Conservation (phyloP, 2,888 invertebrate genomes). For the Mesochorus sp. region DNA sequence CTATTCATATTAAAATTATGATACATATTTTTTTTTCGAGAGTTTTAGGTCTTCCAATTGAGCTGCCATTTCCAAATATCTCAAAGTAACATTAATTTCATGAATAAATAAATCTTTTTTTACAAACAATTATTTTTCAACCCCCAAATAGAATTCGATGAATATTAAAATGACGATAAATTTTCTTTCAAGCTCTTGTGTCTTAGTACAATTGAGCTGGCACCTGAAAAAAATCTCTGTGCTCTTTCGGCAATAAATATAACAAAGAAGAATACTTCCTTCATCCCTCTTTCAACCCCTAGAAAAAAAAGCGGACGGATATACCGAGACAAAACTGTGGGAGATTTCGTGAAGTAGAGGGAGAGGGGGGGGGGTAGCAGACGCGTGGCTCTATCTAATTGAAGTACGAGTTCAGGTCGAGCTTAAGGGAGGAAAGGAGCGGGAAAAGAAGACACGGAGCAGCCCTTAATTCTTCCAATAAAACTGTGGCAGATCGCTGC, state of each 20-base stretch:
- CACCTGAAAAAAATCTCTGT: slow-evolving; percentile 50
- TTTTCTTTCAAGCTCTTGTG: slow-evolving; percentile 29
- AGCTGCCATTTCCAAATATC: too few species aligned
- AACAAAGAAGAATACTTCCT: slow-evolving; percentile 3
- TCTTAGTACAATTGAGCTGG: slow-evolving; percentile 55
- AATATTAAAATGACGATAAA: too few species aligned
- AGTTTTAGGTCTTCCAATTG: neutral
- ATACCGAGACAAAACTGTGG: slow-evolving; percentile 31
- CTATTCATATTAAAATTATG: too few species aligned
- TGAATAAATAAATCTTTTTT: too few species aligned
- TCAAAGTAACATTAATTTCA: too few species aligned
- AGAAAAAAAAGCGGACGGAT: neutral
- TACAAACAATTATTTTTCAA: too few species aligned
- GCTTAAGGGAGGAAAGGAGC: slow-evolving; percentile 55
- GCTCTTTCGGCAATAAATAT: slow-evolving; percentile 22
- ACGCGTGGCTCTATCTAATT: slow-evolving; percentile 50
- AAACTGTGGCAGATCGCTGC: slow-evolving; percentile 69
- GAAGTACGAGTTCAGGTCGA: slow-evolving; percentile 55
- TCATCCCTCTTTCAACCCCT: neutral
- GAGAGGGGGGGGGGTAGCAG: neutral
- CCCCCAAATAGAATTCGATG: too few species aligned
- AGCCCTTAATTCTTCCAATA: slow-evolving; percentile 78
- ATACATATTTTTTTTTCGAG: neutral
- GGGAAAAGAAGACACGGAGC: slow-evolving; percentile 11
- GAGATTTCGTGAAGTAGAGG: neutral